phyloP scores from a whole-genome alignment of 64 coral and sea anemone species.

The Dendronephthya gigantea region DNA sequence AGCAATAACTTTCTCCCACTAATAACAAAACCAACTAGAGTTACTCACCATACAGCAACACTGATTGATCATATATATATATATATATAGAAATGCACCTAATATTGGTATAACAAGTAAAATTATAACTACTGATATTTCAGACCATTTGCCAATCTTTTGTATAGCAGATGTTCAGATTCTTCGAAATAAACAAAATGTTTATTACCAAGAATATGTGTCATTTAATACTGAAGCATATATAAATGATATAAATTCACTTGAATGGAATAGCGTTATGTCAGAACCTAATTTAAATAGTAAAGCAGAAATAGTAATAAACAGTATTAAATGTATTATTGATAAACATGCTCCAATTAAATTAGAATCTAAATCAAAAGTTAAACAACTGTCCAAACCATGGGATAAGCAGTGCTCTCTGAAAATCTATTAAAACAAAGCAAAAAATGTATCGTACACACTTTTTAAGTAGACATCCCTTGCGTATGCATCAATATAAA shows the following conservation, averaged over 20 bases:
- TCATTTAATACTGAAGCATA: neutral
- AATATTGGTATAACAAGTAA: conserved; percentile 11
- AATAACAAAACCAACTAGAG: conserved; percentile 46
- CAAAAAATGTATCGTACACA: no score
- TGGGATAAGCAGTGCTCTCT: neutral
- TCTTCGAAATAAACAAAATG: neutral
- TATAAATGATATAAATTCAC: conserved; percentile 6
- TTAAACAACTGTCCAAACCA: neutral
- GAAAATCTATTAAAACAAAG: neutral
- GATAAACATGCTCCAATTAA: neutral
- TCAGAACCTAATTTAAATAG: neutral
- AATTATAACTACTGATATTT: conserved; percentile 38
- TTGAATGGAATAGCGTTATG: neutral
- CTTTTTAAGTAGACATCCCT: neutral
- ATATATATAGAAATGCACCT: conserved; percentile 42
- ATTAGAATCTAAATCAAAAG: neutral
- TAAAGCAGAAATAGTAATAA: neutral
- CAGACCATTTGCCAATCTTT: conserved; percentile 45
- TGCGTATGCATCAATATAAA: neutral
- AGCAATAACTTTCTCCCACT: conserved; percentile 37
- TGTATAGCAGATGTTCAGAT: conserved; percentile 4
- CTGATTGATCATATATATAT: conserved; percentile 48
- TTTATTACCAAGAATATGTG: neutral
- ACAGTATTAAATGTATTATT: neutral
- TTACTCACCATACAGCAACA: conserved; percentile 23